Percentiles rank a stretch among this genome's conserved stretches.
Evolutionary conservation across 2,113 vertebrate genomes (phyloP).

Genomic region (Clinocottus analis): DNA sequence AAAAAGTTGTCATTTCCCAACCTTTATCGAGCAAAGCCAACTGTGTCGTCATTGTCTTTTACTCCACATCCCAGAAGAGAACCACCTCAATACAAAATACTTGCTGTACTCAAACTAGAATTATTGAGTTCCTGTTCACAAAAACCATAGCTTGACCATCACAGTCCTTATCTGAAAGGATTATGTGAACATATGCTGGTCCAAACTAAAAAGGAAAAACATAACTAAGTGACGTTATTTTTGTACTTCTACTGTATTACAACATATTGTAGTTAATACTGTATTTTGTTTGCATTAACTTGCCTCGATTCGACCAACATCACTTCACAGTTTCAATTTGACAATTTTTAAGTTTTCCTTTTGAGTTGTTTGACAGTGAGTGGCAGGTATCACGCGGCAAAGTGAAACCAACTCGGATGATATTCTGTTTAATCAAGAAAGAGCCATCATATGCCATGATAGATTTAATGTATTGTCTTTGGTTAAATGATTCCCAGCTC

Average conservation of each 20-base stretch:
- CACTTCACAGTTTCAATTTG: background rate
- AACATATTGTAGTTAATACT: too few relatives aligned
- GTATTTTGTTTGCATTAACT: background rate
- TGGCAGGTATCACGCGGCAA: background rate
- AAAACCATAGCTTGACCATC: background rate
- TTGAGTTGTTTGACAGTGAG: background rate
- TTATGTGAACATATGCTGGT: background rate
- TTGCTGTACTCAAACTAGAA: background rate
- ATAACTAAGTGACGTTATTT: background rate
- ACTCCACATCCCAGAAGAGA: background rate
- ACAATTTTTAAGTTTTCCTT: slow-evolving; percentile 2
- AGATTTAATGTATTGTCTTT: background rate
- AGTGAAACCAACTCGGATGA: background rate
- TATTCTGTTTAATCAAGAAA: background rate
- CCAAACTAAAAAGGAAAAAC: background rate
- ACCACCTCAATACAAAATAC: background rate
- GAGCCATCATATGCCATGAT: background rate
- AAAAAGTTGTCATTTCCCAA: background rate
- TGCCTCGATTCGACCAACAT: background rate
- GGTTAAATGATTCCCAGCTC: background rate
- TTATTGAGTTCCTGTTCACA: background rate
- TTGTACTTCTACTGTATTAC: background rate
- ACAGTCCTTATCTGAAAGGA: background rate
- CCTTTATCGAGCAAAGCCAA: background rate
- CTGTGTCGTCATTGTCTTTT: background rate